Evolutionary conservation across 2,113 vertebrate species (phyloP).

Genomic region (Amblyornis subalaris): DNA sequence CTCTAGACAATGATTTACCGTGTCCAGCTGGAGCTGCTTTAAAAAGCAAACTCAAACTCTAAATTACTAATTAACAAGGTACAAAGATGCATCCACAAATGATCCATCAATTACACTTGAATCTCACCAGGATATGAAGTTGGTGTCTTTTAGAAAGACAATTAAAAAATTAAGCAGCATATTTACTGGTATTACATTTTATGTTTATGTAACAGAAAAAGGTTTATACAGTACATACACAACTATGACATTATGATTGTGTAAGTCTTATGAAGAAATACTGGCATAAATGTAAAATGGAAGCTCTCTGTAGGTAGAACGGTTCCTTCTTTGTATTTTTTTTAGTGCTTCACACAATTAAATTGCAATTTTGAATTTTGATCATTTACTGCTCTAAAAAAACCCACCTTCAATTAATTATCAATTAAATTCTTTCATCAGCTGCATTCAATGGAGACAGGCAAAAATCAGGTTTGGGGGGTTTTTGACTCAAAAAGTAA

Average conservation of each 20-base stretch:
- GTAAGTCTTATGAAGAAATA: background rate
- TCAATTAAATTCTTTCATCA: background rate
- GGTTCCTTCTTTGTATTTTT: background rate
- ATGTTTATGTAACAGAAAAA: background rate
- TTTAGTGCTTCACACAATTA: background rate
- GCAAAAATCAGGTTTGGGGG: background rate
- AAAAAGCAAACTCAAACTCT: slow-evolving; percentile 33
- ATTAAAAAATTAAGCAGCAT: background rate
- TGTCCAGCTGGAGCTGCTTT: slow-evolving; percentile 17
- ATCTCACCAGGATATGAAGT: background rate
- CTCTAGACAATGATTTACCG: slow-evolving; percentile 18
- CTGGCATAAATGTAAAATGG: background rate
- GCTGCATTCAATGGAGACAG: background rate
- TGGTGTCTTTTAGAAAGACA: background rate
- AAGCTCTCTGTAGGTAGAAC: background rate
- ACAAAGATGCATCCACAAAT: slow-evolving; percentile 1
- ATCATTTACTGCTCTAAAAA: background rate
- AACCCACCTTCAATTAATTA: background rate
- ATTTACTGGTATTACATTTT: background rate
- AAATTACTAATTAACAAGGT: slow-evolving; percentile 20
- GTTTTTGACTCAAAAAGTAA: background rate
- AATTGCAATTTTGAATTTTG: background rate
- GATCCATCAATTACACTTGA: background rate
- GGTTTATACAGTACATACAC: background rate
- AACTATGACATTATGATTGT: background rate